Evolutionary conservation across 2,797 vertebrate species (phyloP).

Genomic region (Champsocephalus esox): DNA sequence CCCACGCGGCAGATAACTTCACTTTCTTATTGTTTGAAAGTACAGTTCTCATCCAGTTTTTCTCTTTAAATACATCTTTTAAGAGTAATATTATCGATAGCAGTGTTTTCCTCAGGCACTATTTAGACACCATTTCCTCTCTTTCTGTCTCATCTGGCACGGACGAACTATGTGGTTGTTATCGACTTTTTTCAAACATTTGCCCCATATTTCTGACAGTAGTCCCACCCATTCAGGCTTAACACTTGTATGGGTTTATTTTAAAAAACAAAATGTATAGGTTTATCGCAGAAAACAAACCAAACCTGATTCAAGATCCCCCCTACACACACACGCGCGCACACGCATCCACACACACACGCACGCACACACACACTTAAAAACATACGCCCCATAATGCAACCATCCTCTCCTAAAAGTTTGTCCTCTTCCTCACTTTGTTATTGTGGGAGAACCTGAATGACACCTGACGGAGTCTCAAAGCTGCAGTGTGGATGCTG

Average conservation of each 20-base stretch:
- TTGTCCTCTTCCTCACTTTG: not conserved
- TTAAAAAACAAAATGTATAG: not conserved
- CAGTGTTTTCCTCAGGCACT: not conserved
- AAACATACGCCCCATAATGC: not conserved
- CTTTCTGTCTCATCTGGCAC: not conserved
- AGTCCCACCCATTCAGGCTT: not conserved
- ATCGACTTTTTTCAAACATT: not conserved
- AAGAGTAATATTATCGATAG: not conserved
- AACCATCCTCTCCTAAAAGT: not conserved
- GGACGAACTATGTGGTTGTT: not conserved
- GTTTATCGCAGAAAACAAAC: not conserved
- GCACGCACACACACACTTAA: too few relatives aligned
- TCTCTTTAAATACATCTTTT: not conserved
- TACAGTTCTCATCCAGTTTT: not conserved
- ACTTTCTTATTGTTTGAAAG: slow-evolving; percentile 24
- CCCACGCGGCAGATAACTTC: slow-evolving; percentile 60
- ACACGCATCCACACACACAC: too few relatives aligned
- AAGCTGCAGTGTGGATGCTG: slow-evolving; percentile 56
- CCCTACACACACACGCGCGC: too few relatives aligned
- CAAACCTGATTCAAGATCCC: not conserved
- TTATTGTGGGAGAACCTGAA: not conserved
- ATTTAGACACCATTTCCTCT: not conserved
- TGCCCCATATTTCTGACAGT: fast-evolving
- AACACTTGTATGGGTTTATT: not conserved
- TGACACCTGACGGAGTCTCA: slow-evolving; percentile 7